phyloP scores from a whole-genome alignment of 2,888 invertebrate genomes.

The Rhogogaster chlorosoma region DNA sequence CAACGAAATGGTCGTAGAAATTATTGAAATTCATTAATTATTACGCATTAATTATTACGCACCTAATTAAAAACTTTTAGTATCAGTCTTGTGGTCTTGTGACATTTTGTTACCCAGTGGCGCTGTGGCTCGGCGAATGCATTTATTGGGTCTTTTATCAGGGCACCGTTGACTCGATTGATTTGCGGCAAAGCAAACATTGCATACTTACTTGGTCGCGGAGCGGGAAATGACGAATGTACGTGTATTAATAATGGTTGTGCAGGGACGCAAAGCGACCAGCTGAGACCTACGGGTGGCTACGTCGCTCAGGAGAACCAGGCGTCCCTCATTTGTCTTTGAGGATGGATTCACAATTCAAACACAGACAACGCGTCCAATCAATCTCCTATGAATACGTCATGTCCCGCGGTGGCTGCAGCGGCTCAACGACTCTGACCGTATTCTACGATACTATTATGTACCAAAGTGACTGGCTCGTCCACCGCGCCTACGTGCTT shows the following conservation, averaged over 20 bases:
- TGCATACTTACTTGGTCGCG: slow-evolving; percentile 61
- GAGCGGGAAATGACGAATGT: slow-evolving; percentile 70
- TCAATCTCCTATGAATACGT: slow-evolving; percentile 69
- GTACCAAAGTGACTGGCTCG: slow-evolving; percentile 39
- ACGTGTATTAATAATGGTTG: slow-evolving; percentile 71
- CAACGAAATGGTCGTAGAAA: background rate
- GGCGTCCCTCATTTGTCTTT: slow-evolving; percentile 74
- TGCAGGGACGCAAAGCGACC: slow-evolving; percentile 68
- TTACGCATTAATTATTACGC: background rate
- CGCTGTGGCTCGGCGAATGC: background rate
- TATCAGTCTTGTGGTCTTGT: background rate
- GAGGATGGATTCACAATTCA: slow-evolving; percentile 72
- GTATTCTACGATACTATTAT: slow-evolving; percentile 44
- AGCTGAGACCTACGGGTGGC: slow-evolving; percentile 71
- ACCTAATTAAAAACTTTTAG: background rate
- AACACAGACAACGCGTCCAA: slow-evolving; percentile 68
- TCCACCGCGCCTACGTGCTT: slow-evolving; percentile 24
- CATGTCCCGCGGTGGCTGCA: slow-evolving; percentile 39
- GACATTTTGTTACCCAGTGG: background rate
- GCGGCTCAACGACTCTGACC: slow-evolving; percentile 47
- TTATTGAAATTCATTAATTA: background rate
- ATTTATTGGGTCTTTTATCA: background rate
- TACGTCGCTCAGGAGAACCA: slow-evolving; percentile 69
- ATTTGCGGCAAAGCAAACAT: slow-evolving; percentile 72
- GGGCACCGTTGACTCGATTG: slow-evolving; percentile 61